Percentiles rank a stretch among this genome's conserved stretches.
Evolutionary conservation across 2,797 vertebrate species (phyloP).

Genomic region (Psittacula echo): DNA sequence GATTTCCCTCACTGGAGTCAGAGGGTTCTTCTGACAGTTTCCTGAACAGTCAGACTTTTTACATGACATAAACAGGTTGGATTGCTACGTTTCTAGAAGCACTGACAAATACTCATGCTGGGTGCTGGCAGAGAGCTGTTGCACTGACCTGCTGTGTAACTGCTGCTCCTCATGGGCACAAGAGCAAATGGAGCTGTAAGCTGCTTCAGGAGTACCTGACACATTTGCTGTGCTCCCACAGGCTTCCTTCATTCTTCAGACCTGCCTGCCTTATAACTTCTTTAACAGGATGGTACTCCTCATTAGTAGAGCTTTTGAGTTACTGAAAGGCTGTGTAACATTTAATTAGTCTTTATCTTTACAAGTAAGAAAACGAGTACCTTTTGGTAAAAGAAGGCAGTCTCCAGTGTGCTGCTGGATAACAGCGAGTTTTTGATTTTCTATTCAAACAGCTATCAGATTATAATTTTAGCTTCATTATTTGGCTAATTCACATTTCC

Average conservation of each 20-base stretch:
- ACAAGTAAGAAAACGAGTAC: slow-evolving; percentile 68
- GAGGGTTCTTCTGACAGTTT: neutral
- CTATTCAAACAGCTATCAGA: slow-evolving; percentile 71
- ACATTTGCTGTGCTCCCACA: neutral
- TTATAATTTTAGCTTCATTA: slow-evolving; percentile 70
- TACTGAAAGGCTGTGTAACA: slow-evolving; percentile 66
- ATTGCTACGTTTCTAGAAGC: neutral
- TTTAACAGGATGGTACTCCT: slow-evolving; percentile 24
- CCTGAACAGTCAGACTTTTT: neutral
- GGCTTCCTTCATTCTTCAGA: neutral
- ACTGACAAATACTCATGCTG: too few species aligned
- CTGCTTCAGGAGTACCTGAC: rapidly evolving
- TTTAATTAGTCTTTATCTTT: slow-evolving; percentile 77
- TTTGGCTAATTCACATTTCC: slow-evolving; percentile 69
- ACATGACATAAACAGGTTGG: neutral
- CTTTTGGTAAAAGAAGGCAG: slow-evolving; percentile 66
- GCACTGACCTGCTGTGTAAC: rapidly evolving
- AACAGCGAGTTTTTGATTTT: slow-evolving; percentile 63
- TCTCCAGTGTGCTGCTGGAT: neutral
- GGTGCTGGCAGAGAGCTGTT: neutral
- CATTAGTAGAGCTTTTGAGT: slow-evolving; percentile 58
- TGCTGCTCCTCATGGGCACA: neutral
- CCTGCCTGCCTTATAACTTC: neutral
- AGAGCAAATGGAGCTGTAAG: neutral
- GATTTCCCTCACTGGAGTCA: neutral